phyloP scores from a whole-genome alignment of 1,140 invertebrate genomes.

The Brachionus paranguensis region DNA sequence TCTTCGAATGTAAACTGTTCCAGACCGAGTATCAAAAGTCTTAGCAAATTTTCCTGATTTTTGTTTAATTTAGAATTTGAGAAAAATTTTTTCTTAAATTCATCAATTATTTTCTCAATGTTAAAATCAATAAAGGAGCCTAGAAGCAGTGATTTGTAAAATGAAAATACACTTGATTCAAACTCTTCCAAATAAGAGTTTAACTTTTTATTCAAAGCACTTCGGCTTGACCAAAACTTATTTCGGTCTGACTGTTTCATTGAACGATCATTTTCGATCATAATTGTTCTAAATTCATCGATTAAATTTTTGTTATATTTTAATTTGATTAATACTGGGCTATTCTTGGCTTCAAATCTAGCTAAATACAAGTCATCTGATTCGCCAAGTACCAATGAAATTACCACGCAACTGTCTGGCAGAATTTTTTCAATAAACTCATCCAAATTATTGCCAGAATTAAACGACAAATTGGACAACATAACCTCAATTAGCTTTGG shows the following conservation, averaged over 20 bases:
- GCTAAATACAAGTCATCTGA: background rate
- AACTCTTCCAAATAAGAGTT: conserved; percentile 29
- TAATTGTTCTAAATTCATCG: conserved; percentile 29
- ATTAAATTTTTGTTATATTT: conserved; percentile 15
- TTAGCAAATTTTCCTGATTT: conserved; percentile 1
- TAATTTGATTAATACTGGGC: background rate
- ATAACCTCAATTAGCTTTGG: background rate
- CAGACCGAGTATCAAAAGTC: background rate
- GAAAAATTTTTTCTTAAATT: background rate
- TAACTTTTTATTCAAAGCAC: conserved; percentile 14
- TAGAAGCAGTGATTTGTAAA: conserved; percentile 5
- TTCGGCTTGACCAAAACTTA: conserved; percentile 23
- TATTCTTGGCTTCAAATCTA: background rate
- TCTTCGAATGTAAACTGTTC: background rate
- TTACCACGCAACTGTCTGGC: conserved; percentile 8
- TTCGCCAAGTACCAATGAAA: background rate
- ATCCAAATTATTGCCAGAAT: background rate
- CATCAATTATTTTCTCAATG: conserved; percentile 3
- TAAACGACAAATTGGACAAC: conserved; percentile 17
- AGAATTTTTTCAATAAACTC: conserved; percentile 14
- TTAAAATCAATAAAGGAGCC: conserved; percentile 13
- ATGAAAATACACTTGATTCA: background rate
- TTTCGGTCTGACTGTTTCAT: conserved; percentile 30
- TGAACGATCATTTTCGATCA: conserved; percentile 34
- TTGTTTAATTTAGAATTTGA: background rate